Evolutionary conservation across 1,140 invertebrate genomes (phyloP), one percentile per base, ranked within the genome.

Genomic region (Teleogryllus occipitalis): DNA sequence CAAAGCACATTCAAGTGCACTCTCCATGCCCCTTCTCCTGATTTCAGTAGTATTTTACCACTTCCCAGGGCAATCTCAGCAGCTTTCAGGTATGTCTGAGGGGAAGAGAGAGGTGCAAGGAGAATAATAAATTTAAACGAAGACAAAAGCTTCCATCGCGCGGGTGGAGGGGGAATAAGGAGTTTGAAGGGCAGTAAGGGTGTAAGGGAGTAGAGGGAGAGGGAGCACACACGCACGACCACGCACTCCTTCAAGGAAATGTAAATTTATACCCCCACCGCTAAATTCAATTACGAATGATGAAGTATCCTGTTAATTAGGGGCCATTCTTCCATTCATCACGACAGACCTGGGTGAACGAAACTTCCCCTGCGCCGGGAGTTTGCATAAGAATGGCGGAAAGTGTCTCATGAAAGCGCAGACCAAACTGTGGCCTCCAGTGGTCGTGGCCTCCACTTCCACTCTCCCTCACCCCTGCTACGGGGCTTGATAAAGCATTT

Each of bases 181-280:
- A 65, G 54, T 10, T 10, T 1, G 10, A 14, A 10, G 10, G 54
- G 18, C 5, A 39, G 27, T 39, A 39, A 39, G 27, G 5, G 27
- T 2, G 27, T 39, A 39, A 39, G 5, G 27, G 27, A 39, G 27
- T 2, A 65, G 54, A 65, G 54, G 54, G 54, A 3, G 10, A 10
- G 10, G 54, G 18, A 65, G 10, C 54, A 65, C 54, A 65, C 54
- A 65, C 54, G 54, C 54, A 65, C 54, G 54, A 10, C 54, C 54
- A 65, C 54, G 54, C 54, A 65, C 54, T 65, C 54, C 54, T 65
- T 65, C 54, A 65, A 65, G 54, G 54, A 65, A 65, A 65, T 65
- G 54, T 65, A 65, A 65, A 65, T 65, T 65, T 65, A 65, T 65
- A 65, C 54, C 18, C 54, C 54, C 0, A 65, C 54, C 54, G 54